Base-by-base conservation (phyloP, 1,140 invertebrate species). In the Polyergus mexicanus region DNA sequence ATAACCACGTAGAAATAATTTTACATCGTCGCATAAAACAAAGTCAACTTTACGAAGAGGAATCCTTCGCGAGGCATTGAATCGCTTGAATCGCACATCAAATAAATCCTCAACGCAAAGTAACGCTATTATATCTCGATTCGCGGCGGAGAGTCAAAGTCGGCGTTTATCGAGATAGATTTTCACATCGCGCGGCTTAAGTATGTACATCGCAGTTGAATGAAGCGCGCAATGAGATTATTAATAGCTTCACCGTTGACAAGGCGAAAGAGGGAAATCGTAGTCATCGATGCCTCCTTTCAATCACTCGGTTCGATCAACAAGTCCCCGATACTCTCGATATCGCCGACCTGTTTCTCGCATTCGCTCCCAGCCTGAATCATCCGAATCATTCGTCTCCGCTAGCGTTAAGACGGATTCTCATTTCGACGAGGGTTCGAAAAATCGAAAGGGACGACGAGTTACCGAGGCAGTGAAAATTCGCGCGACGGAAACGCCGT, bases 141-240 rank as follows among this genome's bases (percentile, higher is more conserved):
- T 68, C 51, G 65, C 47, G 10, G 16, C 65, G 11, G 13, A 76
- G 35, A 47, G 71, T 68, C 38, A 28, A 16, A 65, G 58, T 66
- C 44, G 8, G 25, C 58, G 58, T 72, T 65, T 71, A 86, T 86
- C 86, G 65, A 81, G 71, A 68, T 58, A 78, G 81, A 19, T 80
- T 85, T 88, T 85, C 86, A 51, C 83, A 25, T 19, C 69, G 68
- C 66, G 58, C 25, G 25, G 35, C 86, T 80, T 69, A 75, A 89
- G 69, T 80, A 69, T 47, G 68, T 62, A 89, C 69, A 77, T 81
- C 88, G 80, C 76, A 78, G 66, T 86, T 86, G 76, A 77, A 65
- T 44, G 41, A 44, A 44, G 41, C 88, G 89, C 87, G 80, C 89
- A 90, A 88, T 80, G 77, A 90, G 32, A 86, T 78, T 90, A 90